These are phyloP conservation scores for Lepetodrilus schrolli DNA, from an alignment of 2,888 invertebrate species.

Conservation along the genomic window DNA sequence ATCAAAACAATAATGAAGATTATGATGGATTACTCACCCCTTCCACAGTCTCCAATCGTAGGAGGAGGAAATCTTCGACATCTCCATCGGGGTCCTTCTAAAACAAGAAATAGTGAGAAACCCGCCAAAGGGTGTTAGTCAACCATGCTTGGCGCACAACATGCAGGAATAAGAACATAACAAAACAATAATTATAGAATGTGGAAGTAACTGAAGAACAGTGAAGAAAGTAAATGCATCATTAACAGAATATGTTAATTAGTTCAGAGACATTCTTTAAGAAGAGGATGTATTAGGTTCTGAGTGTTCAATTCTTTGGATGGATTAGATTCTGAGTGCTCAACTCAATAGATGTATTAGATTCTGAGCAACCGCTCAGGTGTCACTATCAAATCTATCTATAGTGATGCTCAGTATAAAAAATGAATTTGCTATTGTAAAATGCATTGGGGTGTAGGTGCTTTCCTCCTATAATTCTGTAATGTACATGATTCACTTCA, in stretches of 20 bases:
- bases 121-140: constrained; percentile 29
- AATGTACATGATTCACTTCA: too few relatives aligned
- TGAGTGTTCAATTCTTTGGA: background rate
- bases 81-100: constrained; percentile 74
- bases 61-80: constrained; percentile 72
- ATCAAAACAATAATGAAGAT: too few relatives aligned
- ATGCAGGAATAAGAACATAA: constrained; percentile 20
- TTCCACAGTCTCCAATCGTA: constrained; percentile 69
- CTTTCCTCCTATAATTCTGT: too few relatives aligned
- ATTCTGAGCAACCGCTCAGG: background rate
- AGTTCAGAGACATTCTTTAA: background rate
- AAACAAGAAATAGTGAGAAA: constrained; percentile 42
- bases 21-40: too few relatives aligned
- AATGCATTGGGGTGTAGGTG: too few relatives aligned
- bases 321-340: background rate
- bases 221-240: background rate
- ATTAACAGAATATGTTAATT: too few relatives aligned
- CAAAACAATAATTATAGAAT: background rate
- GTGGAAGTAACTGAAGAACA: background rate
- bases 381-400: too few relatives aligned
- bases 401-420: too few relatives aligned
- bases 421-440: too few relatives aligned
- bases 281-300: background rate
- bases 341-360: background rate
- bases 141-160: constrained; percentile 37